Evolutionary conservation across 2,888 invertebrate species (phyloP).

Genomic region (Entomobrya multifasciata): DNA sequence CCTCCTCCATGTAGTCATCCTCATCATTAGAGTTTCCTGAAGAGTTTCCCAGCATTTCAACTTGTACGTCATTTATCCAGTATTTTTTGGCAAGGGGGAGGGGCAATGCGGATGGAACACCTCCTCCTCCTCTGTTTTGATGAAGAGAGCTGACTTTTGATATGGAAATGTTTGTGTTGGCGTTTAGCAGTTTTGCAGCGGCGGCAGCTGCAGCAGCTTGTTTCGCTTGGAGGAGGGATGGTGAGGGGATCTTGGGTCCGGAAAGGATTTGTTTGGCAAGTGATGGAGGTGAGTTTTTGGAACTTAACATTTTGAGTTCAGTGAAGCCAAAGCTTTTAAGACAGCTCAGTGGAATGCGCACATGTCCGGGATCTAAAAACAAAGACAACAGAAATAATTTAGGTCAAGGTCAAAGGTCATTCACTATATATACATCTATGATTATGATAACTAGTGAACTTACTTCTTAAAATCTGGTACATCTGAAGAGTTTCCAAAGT

Average conservation of each 20-base stretch:
- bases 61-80: slow-evolving; percentile 64
- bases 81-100: slow-evolving; percentile 36
- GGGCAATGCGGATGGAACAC: no score
- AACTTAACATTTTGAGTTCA: slow-evolving; percentile 33
- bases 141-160: neutral
- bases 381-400: no score
- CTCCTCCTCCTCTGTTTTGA: no score
- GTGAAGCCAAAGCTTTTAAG: slow-evolving; percentile 57
- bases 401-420: no score
- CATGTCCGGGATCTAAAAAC: slow-evolving; percentile 55
- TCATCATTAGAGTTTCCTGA: slow-evolving; percentile 22
- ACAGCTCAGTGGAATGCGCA: slow-evolving; percentile 53
- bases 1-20: slow-evolving; percentile 28
- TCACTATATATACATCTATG: neutral
- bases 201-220: neutral
- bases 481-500: slow-evolving; percentile 44
- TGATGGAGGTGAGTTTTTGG: slow-evolving; percentile 35
- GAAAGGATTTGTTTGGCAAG: slow-evolving; percentile 38
- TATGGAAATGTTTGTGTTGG: slow-evolving; percentile 1
- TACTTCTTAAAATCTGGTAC: slow-evolving; percentile 59
- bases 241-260: slow-evolving; percentile 18
- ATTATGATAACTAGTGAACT: no score
- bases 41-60: slow-evolving; percentile 52
- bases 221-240: neutral
- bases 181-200: neutral